Conservation (phyloP, 2,888 invertebrate genomes). For the Nymphalis polychloros region DNA sequence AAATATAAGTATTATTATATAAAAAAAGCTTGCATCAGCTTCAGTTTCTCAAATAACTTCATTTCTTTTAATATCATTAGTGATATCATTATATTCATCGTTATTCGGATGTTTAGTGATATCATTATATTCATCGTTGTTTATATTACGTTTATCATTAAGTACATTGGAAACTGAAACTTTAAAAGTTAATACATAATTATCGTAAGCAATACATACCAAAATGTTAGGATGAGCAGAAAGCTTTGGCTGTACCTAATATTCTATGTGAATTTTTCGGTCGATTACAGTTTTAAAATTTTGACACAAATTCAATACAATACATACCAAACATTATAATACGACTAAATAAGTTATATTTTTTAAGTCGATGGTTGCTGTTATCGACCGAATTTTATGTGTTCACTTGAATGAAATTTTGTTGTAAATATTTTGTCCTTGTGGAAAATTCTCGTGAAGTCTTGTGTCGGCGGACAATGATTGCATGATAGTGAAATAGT, state of each 20-base stretch:
- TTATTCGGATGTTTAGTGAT: background rate
- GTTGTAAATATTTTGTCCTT: too few species aligned
- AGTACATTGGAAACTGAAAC: conserved; percentile 35
- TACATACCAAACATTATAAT: too few species aligned
- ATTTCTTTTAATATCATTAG: background rate
- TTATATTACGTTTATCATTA: background rate
- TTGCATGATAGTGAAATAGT: too few species aligned
- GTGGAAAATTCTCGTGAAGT: too few species aligned
- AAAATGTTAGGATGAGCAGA: conserved; percentile 33
- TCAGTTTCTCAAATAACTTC: conserved; percentile 17
- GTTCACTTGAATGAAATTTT: too few species aligned
- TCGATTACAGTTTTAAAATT: conserved; percentile 18
- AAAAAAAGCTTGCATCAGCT: conserved; percentile 38
- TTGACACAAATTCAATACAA: background rate
- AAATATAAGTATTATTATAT: conserved; percentile 35
- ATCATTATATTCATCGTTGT: background rate
- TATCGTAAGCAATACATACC: conserved; percentile 46
- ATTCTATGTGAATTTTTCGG: conserved; percentile 27
- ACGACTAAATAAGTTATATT: too few species aligned
- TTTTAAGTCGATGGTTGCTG: too few species aligned
- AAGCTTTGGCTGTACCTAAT: conserved; percentile 37
- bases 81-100: background rate
- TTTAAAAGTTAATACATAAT: conserved; percentile 35
- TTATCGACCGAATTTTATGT: too few species aligned
- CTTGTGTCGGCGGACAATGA: too few species aligned